Conservation (phyloP, 2,888 invertebrate species). For the Aspidapion aeneum region DNA sequence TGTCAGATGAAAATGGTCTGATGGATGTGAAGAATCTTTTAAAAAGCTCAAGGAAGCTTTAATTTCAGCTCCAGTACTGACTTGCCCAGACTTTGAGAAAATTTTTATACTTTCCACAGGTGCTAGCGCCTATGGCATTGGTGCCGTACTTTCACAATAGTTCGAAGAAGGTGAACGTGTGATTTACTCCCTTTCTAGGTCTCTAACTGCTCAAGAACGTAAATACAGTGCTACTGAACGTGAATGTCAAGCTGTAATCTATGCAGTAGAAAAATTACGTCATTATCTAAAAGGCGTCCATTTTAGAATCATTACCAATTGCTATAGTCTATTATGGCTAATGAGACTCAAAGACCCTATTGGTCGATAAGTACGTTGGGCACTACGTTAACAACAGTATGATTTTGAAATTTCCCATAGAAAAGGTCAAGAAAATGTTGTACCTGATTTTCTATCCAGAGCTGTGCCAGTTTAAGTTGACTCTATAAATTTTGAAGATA, state of each 20-base stretch:
- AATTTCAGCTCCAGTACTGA: constrained; percentile 1
- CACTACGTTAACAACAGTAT: constrained; percentile 20
- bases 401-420: constrained; percentile 25
- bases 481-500: not conserved
- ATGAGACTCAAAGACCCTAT: constrained; percentile 20
- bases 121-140: constrained; percentile 11
- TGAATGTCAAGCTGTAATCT: constrained; percentile 24
- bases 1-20: not conserved
- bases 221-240: constrained; percentile 24
- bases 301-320: constrained; percentile 25
- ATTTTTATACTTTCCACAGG: constrained; percentile 5
- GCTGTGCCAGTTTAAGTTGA: constrained; percentile 7
- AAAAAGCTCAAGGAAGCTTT: not conserved
- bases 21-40: not conserved
- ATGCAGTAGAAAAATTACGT: constrained; percentile 21
- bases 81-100: constrained; percentile 3
- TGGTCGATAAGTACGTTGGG: constrained; percentile 17
- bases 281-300: constrained; percentile 21
- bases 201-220: constrained; percentile 14
- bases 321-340: constrained; percentile 14
- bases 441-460: constrained; percentile 18
- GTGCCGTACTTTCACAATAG: constrained; percentile 12
- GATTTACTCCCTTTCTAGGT: constrained; percentile 15
- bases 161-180: constrained; percentile 12
- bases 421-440: constrained; percentile 17